Base-by-base conservation (phyloP, 2,797 vertebrate species). In the Poeciliopsis turneri region DNA sequence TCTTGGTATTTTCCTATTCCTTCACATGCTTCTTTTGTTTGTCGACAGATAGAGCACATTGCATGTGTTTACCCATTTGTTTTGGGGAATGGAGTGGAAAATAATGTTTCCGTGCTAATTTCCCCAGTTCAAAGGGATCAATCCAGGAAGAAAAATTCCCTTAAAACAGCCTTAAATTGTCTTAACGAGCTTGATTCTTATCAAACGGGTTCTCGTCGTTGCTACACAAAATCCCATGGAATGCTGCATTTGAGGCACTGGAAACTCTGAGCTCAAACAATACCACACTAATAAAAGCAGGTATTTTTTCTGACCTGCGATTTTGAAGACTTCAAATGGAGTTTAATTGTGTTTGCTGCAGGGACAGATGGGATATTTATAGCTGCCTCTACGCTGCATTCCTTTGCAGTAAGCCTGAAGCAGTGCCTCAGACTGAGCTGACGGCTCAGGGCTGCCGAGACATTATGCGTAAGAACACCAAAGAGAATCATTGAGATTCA, bases 141-240 rank as follows among this genome's bases (percentile, higher is more conserved):
- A 89, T 91, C 86, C 74, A 47, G 78, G 75, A 72, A 83, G 86
- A 89, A 86, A 89, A 87, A 86, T 90, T 89, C 83, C 86, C 72
- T 28, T 85, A 88, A 91, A 94, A 92, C 84, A 83, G 84, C 89
- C 90, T 91, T 82, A 90, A 92, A 94, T 94, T 90, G 80, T 92
- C 82, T 90, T 84, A 92, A 77, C 80, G 87, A 92, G 80, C 73
- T 66, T 55, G 88, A 92, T 92, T 72, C 78, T 88, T 88, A 93
- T 91, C 91, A 71, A 73, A 76, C 12, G 49, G 78, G 77, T 79
- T 84, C 70, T 78, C 75, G 84, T 43, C 77, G 43, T n/a, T 64
- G 84, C 79, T 85, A 75, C 82, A 86, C 83, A 85, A 87, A 92
- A 92, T 93, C 90, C 91, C 64, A 68, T 82, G 79, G 83, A 88